Evolutionary conservation across 2,888 invertebrate species (phyloP), one percentile per base, ranked within the genome.

Genomic region (Drosophila bunnanda): DNA sequence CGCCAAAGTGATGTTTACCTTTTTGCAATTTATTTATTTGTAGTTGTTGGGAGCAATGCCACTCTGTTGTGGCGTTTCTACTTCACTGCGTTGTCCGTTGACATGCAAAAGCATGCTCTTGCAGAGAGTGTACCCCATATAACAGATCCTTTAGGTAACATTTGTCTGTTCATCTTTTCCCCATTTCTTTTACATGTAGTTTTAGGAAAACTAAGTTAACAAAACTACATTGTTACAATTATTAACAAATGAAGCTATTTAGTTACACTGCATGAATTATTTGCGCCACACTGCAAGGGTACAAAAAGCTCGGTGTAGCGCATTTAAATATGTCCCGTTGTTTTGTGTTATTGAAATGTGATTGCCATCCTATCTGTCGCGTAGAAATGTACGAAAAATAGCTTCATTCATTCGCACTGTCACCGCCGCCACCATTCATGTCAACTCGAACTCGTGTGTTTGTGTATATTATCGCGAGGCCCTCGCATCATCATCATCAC

Each of bases 1-100:
- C 72, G 72, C 72, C 72, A 72, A 72, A 53, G 39, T 38, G 22
- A 25, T 74, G 53, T 53, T 73, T 64, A 74, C 52, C 12, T 39
- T 39, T 22, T 32, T 70, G 22, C 32, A 67, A 32, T 46, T 15
- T 32, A 12, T 38, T 34, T 70, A 30, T 25, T 30, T 46, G 43
- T 67, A 52, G 28, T 65, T 39, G 50, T 50, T 50, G 34, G 50
- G 50, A 34, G 50, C 50, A 34, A 34, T 52, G 50, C 32, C 50
- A 50, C 20, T 50, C 20, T 32, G 50, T 50, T 50, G 20, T 46
- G 46, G 28, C 46, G 25, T 28, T 46, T 28, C 9, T 44, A 44
- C 22, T 50, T 28, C n/a, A 44, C n/a, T 58, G 44, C 39, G 22
- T 46, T 66, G 43, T 15, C 36, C 39, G 28, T 17, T 67, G 30